Evolutionary conservation across 2,888 invertebrate genomes (phyloP).

Genomic region (Parthenolecanium corni): DNA sequence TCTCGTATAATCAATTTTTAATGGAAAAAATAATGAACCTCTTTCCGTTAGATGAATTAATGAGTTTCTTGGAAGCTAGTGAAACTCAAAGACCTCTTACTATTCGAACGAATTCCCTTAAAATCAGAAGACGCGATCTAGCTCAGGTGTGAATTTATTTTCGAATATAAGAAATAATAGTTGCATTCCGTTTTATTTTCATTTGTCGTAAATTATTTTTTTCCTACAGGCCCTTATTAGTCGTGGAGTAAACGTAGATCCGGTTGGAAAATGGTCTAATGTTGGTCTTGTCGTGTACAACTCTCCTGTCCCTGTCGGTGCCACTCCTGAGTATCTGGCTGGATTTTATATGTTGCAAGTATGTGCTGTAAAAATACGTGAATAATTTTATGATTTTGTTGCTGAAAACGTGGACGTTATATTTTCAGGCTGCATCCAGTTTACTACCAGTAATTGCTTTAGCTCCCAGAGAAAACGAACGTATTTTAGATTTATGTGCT

Average conservation of each 20-base stretch:
- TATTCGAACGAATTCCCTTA: constrained; percentile 88
- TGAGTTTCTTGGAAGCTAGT: constrained; percentile 92
- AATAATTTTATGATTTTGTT: background rate
- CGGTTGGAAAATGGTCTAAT: constrained; percentile 97
- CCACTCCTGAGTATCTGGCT: constrained; percentile 96
- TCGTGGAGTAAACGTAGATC: constrained; percentile 95
- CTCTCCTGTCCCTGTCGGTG: constrained; percentile 91
- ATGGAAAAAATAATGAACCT: constrained; percentile 86
- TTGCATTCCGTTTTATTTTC: background rate
- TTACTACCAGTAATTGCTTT: constrained; percentile 95
- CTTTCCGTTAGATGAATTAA: constrained; percentile 71
- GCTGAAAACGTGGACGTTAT: background rate
- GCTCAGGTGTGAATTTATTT: constrained; percentile 51
- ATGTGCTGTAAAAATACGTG: constrained; percentile 9
- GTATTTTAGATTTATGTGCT: constrained; percentile 90
- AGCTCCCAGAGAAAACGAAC: constrained; percentile 90
- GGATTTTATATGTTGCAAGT: constrained; percentile 90
- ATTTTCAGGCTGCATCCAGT: constrained; percentile 71
- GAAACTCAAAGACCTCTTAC: constrained; percentile 91
- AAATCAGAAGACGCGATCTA: constrained; percentile 79
- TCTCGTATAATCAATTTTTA: constrained; percentile 91
- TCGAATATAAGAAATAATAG: background rate
- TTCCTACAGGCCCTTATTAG: constrained; percentile 67
- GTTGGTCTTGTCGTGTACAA: constrained; percentile 93
- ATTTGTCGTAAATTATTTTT: background rate